phyloP scores from a whole-genome alignment of 2,113 vertebrate genomes.

The Rutilus rutilus region DNA sequence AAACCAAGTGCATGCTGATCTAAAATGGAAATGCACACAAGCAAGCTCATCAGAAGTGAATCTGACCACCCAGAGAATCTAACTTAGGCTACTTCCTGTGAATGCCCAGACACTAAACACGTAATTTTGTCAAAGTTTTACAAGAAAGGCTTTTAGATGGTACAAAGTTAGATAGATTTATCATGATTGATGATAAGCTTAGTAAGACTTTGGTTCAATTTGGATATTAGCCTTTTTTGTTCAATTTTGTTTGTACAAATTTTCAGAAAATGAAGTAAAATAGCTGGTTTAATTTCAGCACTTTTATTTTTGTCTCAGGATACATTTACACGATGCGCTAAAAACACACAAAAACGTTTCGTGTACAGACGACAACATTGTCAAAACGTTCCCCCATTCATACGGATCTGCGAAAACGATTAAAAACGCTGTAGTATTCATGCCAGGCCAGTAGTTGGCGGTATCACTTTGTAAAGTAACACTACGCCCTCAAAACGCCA shows the following conservation, averaged over 20 bases:
- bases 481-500: too few relatives aligned
- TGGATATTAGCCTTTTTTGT: background rate
- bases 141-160: background rate
- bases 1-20: background rate
- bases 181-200: background rate
- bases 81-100: conserved; percentile 24
- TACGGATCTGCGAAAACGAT: too few relatives aligned
- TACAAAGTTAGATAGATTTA: background rate
- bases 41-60: background rate
- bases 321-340: too few relatives aligned
- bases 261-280: background rate
- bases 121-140: background rate
- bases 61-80: background rate
- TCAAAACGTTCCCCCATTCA: too few relatives aligned
- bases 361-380: too few relatives aligned
- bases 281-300: too few relatives aligned
- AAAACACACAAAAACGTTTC: too few relatives aligned
- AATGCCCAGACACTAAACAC: background rate
- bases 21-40: background rate
- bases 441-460: too few relatives aligned
- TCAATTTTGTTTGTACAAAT: background rate
- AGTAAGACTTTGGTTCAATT: background rate
- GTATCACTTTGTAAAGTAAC: too few relatives aligned
- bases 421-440: too few relatives aligned
- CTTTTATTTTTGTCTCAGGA: too few relatives aligned